A percentile compares a stretch with the other conserved stretches of the same genome.
Evolutionary conservation across 2,888 invertebrate genomes (phyloP).

Genomic region (Eristalis tenax): DNA sequence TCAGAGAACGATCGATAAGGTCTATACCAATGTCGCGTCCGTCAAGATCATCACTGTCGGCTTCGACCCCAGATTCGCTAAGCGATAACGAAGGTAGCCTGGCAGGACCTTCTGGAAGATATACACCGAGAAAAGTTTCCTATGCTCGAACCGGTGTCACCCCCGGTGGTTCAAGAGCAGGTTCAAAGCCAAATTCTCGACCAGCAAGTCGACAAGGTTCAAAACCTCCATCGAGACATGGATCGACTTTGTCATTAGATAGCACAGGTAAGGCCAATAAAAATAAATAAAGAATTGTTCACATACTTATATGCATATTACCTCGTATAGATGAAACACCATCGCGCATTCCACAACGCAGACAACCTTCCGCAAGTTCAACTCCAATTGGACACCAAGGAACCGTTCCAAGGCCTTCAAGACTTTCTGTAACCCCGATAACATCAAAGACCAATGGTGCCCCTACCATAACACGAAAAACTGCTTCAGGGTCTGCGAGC

Average conservation of each 20-base stretch:
- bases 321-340: slow-evolving; percentile 82
- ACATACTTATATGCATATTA: not conserved
- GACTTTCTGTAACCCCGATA: slow-evolving; percentile 83
- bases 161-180: slow-evolving; percentile 88
- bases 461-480: slow-evolving; percentile 85
- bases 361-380: slow-evolving; percentile 84
- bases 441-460: slow-evolving; percentile 84
- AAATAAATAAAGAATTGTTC: not conserved
- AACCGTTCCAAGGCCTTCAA: slow-evolving; percentile 83
- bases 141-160: slow-evolving; percentile 84
- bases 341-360: slow-evolving; percentile 90
- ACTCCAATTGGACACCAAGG: slow-evolving; percentile 82
- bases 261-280: slow-evolving; percentile 86
- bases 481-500: slow-evolving; percentile 89
- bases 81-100: slow-evolving; percentile 93
- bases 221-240: slow-evolving; percentile 96
- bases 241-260: slow-evolving; percentile 94
- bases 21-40: slow-evolving; percentile 94
- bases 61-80: slow-evolving; percentile 93
- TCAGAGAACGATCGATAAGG: slow-evolving; percentile 94
- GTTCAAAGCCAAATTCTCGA: slow-evolving; percentile 91
- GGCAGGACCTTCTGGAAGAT: slow-evolving; percentile 85
- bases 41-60: slow-evolving; percentile 90
- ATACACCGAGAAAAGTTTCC: slow-evolving; percentile 80
- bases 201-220: slow-evolving; percentile 93